Evolutionary conservation across 64 coral and sea anemone species (phyloP), one percentile per base, ranked within the genome.

Genomic region (Porites australiensis): DNA sequence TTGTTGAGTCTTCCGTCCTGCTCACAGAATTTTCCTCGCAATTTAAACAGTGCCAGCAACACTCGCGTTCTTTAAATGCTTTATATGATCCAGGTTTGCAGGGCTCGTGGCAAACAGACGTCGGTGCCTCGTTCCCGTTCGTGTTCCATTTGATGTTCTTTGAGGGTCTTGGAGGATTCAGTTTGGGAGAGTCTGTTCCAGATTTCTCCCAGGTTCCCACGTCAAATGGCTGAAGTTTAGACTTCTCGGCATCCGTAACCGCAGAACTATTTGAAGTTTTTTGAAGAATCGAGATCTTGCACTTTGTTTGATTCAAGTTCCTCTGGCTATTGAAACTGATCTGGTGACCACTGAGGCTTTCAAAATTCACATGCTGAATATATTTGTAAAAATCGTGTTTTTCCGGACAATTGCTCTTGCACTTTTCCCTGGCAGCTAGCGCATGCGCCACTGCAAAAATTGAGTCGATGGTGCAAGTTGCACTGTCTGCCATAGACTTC

Each of bases 31-130:
- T 81, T 63, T 87, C 44, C 43, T 59, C 66, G 46, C 98, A 99
- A 11, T 70, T 65, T 18, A 66, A 13, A 20, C 98, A 99, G 16
- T 99, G 75, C 98, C 98, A 99, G 58, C 98, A 99, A 69, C 98
- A 99, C 64, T 94, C 83, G 9, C 66, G 77, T 22, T 52, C 43
- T 47, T 91, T 94, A 50, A 88, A 85, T 5, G 59, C 57, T 27
- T 80, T 81, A 23, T 83, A 94, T 10, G 86, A 72, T 10, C 98
- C 85, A 1, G 88, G 77, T 4, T 59, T 78, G 60, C 98, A 99
- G 4, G 44, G 75, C 58, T 79, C 79, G 68, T 96, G 88, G 45
- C 98, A 99, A 50, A 88, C 78, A 7, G 96, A 98, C 15, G 75
- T 75, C 0, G 91, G 94, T 58, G 60, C 58, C 23, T 87, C 8